Percentiles rank a stretch among this genome's conserved stretches.
phyloP scores from a whole-genome alignment of 2,797 vertebrate species.

The Glossophaga mutica region DNA sequence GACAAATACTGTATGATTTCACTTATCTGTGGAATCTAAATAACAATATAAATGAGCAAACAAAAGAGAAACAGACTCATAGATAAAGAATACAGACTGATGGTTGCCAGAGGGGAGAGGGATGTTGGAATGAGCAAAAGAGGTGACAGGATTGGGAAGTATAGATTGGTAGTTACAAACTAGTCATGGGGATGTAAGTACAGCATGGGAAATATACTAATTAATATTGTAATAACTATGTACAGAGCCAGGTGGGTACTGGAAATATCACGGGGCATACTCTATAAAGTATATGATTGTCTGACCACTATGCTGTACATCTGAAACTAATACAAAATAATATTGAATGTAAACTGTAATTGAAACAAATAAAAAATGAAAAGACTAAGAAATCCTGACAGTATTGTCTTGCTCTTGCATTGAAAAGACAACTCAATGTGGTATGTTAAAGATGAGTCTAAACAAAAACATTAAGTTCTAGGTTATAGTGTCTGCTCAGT shows the following conservation, averaged over 20 bases:
- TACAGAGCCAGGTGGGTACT: not conserved
- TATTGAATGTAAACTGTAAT: not conserved
- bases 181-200: not conserved
- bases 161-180: not conserved
- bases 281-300: not conserved
- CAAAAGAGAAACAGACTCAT: not conserved
- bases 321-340: not conserved
- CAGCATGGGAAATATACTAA: not conserved
- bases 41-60: not conserved
- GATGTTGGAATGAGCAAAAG: not conserved
- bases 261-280: not conserved
- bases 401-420: not conserved
- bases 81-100: not conserved
- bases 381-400: not conserved
- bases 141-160: not conserved
- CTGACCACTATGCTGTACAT: not conserved
- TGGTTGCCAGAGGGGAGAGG: not conserved
- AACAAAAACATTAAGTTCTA: not conserved
- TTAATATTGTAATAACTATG: not conserved
- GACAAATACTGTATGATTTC: not conserved
- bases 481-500: not conserved
- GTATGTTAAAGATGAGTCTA: not conserved
- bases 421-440: not conserved
- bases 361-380: not conserved
- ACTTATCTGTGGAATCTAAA: not conserved